Percentiles rank a stretch among this genome's conserved stretches.
Evolutionary conservation across 2,797 vertebrate species (phyloP).

Genomic region (Chromis chromis): DNA sequence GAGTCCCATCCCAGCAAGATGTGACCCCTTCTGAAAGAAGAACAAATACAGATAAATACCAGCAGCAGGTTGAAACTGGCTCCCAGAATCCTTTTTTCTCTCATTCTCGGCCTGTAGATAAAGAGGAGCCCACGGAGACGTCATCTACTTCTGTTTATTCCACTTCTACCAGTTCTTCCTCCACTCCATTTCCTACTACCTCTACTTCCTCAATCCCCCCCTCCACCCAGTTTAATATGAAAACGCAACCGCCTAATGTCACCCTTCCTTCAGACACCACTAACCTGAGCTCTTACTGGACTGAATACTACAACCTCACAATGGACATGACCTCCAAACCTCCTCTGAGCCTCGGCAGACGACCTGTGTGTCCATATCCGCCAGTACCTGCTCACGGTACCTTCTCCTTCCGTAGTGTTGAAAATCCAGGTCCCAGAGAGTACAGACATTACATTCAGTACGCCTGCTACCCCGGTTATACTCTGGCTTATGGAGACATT

Average conservation of each 20-base stretch:
- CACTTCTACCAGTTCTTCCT: neutral
- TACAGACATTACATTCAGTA: conserved; percentile 81
- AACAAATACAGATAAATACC: neutral
- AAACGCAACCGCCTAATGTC: neutral
- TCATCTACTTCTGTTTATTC: conserved; percentile 14
- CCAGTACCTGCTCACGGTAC: conserved; percentile 79
- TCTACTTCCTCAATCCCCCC: neutral
- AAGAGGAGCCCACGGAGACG: conserved; percentile 6
- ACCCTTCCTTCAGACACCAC: neutral
- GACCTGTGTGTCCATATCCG: conserved; percentile 76
- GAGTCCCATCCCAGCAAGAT: neutral
- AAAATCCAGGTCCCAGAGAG: conserved; percentile 66
- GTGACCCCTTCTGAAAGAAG: neutral
- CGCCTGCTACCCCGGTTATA: conserved; percentile 81
- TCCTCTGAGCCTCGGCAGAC: conserved; percentile 21
- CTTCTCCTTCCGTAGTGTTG: conserved; percentile 76
- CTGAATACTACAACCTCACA: neutral
- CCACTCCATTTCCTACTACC: neutral
- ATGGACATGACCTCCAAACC: neutral
- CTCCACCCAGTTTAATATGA: neutral
- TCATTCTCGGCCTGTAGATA: neutral
- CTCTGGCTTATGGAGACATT: conserved; percentile 76
- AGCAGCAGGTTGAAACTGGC: conserved; percentile 5
- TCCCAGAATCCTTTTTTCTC: neutral
- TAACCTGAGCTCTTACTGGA: neutral